Evolutionary conservation across 1,140 invertebrate species (phyloP).

Genomic region (Lethrus apterus): DNA sequence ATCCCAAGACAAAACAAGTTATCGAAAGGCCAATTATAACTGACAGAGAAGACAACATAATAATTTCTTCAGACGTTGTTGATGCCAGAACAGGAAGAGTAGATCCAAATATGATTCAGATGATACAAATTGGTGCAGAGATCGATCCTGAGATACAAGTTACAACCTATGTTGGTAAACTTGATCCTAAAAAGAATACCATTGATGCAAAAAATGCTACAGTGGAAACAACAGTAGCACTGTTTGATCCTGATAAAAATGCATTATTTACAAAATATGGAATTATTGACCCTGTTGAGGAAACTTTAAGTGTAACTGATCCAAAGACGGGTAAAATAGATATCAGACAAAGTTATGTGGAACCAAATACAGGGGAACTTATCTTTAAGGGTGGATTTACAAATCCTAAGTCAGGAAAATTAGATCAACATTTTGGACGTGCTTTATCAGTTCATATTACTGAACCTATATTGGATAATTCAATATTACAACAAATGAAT

Average conservation of each 20-base stretch:
- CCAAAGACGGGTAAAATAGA: conserved; percentile 49
- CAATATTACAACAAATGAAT: conserved; percentile 17
- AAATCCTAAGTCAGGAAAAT: conserved; percentile 51
- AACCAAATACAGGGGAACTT: conserved; percentile 48
- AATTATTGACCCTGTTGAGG: conserved; percentile 56
- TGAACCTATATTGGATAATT: conserved; percentile 34
- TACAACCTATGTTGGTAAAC: conserved; percentile 49
- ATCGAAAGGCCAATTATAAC: conserved; percentile 39
- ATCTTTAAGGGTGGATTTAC: conserved; percentile 47
- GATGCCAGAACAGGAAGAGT: conserved; percentile 48
- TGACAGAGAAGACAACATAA: conserved; percentile 44
- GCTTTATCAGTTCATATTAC: conserved; percentile 49
- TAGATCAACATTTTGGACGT: conserved; percentile 50
- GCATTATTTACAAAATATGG: conserved; percentile 62
- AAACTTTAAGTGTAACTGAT: conserved; percentile 56
- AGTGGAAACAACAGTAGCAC: conserved; percentile 51
- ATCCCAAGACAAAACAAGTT: conserved; percentile 55
- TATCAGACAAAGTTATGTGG: conserved; percentile 45
- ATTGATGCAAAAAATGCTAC: conserved; percentile 55
- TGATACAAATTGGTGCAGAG: conserved; percentile 49
- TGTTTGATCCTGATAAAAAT: conserved; percentile 57
- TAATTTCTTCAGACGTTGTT: conserved; percentile 46
- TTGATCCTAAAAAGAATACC: conserved; percentile 51
- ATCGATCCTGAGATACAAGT: conserved; percentile 48
- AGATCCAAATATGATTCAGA: conserved; percentile 46